phyloP scores from a whole-genome alignment of 2,797 vertebrate genomes.

The Poliocrania exsul region DNA sequence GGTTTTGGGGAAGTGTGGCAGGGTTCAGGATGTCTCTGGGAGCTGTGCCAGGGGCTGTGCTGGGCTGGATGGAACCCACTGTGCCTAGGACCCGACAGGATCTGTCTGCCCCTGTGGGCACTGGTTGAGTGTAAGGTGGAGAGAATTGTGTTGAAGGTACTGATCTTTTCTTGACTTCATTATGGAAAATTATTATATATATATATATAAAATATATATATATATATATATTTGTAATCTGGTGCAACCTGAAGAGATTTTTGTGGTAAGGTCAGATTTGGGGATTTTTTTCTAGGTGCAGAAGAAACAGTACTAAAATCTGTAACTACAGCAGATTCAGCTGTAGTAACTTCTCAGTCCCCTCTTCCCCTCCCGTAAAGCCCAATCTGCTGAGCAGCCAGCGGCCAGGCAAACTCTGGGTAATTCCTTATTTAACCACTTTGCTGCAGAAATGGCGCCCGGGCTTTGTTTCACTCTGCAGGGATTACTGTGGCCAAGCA shows the following conservation, averaged over 20 bases:
- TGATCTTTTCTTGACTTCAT: not conserved
- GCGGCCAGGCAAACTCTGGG: not conserved
- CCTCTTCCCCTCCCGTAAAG: not conserved
- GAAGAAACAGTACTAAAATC: not conserved
- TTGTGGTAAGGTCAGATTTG: not conserved
- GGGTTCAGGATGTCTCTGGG: too few species aligned
- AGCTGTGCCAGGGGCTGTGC: not conserved
- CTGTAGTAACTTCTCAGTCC: not conserved
- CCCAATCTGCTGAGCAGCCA: not conserved
- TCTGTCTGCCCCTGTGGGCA: not conserved
- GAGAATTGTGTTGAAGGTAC: not conserved
- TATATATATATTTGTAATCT: not conserved
- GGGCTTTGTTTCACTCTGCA: not conserved
- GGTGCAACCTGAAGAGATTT: not conserved
- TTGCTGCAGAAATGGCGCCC: not conserved
- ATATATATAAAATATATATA: not conserved
- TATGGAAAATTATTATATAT: too few species aligned
- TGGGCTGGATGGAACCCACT: not conserved
- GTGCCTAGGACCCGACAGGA: not conserved
- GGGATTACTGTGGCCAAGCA: not conserved
- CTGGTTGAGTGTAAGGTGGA: not conserved
- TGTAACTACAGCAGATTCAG: not conserved
- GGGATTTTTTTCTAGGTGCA: not conserved
- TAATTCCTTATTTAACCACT: slow-evolving; percentile 26
- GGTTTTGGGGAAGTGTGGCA: rapidly evolving